phyloP scores from a whole-genome alignment of 2,113 vertebrate genomes.

The Cygnus buccinator region DNA sequence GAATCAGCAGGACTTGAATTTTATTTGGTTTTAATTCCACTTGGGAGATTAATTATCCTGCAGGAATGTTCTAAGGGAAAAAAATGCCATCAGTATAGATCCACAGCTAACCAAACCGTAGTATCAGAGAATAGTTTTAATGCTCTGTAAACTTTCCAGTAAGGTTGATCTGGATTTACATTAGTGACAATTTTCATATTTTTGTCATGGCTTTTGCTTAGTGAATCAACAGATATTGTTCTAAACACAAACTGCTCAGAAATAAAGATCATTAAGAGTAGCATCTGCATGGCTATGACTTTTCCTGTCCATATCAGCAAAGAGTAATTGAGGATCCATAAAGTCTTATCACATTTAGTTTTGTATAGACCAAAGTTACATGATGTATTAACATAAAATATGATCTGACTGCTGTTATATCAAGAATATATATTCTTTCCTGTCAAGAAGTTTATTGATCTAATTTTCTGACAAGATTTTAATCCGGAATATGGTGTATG shows the following conservation, averaged over 20 bases:
- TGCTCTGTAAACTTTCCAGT: neutral
- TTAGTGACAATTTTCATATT: neutral
- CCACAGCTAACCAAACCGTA: neutral
- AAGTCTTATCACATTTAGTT: neutral
- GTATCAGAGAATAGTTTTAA: neutral
- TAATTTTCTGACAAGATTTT: neutral
- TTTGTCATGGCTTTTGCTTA: neutral
- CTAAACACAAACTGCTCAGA: neutral
- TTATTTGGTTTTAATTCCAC: neutral
- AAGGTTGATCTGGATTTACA: neutral
- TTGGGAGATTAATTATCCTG: neutral
- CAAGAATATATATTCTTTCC: neutral
- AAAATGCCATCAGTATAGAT: neutral
- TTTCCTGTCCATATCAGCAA: neutral
- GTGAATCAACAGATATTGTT: neutral
- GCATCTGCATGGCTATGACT: neutral
- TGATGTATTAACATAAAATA: neutral
- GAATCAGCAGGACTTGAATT: neutral
- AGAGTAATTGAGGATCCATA: neutral
- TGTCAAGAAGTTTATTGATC: neutral
- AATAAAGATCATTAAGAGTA: neutral
- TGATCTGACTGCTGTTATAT: neutral
- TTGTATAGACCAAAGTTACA: neutral
- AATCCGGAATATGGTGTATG: neutral
- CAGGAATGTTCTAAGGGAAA: neutral